phyloP scores from a whole-genome alignment of 2,113 vertebrate genomes.

The Butorides virescens region DNA sequence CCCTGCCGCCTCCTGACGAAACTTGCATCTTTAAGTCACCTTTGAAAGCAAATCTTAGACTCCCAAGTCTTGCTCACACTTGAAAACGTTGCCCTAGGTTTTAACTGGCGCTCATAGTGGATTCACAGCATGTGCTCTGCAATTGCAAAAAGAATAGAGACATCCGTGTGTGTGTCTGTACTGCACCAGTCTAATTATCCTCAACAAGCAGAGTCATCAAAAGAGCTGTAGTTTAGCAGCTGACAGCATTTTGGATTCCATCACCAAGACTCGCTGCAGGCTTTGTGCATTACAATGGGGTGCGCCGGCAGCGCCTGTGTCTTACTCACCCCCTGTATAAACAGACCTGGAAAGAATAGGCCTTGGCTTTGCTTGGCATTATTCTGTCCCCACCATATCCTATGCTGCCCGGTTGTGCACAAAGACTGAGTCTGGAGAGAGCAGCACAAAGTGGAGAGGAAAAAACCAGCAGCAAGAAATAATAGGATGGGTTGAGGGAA shows the following conservation, averaged over 20 bases:
- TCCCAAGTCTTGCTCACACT: not conserved
- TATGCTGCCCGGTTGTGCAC: not conserved
- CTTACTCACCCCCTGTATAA: not conserved
- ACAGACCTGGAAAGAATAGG: not conserved
- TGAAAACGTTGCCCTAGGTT: not conserved
- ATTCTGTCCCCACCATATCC: not conserved
- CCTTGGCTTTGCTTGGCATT: not conserved
- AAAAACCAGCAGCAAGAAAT: not conserved
- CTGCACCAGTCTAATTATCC: conserved; percentile 63
- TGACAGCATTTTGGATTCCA: conserved; percentile 51
- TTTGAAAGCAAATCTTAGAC: not conserved
- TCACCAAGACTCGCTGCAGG: conserved; percentile 13
- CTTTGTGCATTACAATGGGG: conserved; percentile 25
- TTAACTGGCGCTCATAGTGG: not conserved
- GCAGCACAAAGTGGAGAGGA: rapidly evolving
- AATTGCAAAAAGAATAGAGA: conserved; percentile 31
- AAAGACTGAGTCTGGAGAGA: not conserved
- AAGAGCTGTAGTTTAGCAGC: conserved; percentile 48
- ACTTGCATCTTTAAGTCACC: not conserved
- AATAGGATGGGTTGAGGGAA: not conserved
- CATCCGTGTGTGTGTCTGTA: conserved; percentile 53
- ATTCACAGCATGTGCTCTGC: conserved; percentile 36
- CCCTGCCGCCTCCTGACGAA: not conserved
- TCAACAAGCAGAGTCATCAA: conserved; percentile 66
- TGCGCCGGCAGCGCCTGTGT: not conserved